Evolutionary conservation across 1,140 invertebrate genomes (phyloP), one percentile per base, ranked within the genome.

Genomic region (Bathynomus jamesi): DNA sequence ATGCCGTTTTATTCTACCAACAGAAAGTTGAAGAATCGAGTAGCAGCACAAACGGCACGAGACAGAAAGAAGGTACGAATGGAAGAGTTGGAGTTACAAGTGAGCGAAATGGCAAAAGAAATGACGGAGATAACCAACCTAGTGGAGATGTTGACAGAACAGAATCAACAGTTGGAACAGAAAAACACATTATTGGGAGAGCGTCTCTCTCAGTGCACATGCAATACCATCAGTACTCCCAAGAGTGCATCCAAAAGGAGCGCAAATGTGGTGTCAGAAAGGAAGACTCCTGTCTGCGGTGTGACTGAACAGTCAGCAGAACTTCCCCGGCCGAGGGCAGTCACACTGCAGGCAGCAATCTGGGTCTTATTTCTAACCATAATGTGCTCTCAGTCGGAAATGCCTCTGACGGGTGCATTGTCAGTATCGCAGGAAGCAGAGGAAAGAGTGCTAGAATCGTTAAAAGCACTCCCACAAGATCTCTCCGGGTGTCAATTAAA

Each of bases 21-120:
- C 76, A 77, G 96, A 82, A 98, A 98, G 85, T 81, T 98, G 76
- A 98, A 98, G 82, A 99, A 98, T 81, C 85, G 96, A 78, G 93
- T 98, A 17, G 96, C 96, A 40, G 96, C 96, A n/a, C 96, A 99
- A 82, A 96, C 92, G 53, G 97, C 96, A 0, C 85, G 96, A 66
- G 96, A 99, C 82, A 87, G 94, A n/a, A 98, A 98, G 80, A 98
- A 98, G 82, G 91, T 91, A 0, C 89, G 90, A 80, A 89, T 97
- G 86, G 89, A 91, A 72, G 90, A 94, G 78, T 87, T 98, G 82
- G 94, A 98, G 83, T 21, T 53, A 21, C 40, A 53, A 2, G 40
- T 53, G 2, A 53, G 40, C 5, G 11, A 53, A 17, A 17, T 53
- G 5, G 21, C 13, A 3, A 53, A 5, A 11, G 21, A 5, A 5